Conservation (phyloP, 2,888 invertebrate species). For the Euzetes globulus region DNA sequence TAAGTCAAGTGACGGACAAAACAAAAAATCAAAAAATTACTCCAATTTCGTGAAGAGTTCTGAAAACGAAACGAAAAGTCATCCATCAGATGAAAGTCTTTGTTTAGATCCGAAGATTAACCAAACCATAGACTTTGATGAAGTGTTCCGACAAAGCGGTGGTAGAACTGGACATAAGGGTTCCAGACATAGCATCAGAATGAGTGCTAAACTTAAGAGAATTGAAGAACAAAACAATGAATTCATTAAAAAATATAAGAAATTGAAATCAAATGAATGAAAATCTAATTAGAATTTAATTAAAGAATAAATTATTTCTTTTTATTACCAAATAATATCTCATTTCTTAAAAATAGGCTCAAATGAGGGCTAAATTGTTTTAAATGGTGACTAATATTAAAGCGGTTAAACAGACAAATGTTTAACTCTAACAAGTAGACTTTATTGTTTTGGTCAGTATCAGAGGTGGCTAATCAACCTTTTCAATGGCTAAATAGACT, state of each 20-base stretch:
- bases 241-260: slow-evolving; percentile 33
- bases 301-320: no score
- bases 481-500: no score
- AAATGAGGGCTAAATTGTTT: no score
- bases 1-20: neutral
- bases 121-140: slow-evolving; percentile 25
- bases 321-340: no score
- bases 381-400: no score
- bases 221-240: slow-evolving; percentile 33
- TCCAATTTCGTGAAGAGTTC: slow-evolving; percentile 28
- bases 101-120: neutral
- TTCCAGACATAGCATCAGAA: slow-evolving; percentile 30
- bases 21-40: slow-evolving; percentile 7
- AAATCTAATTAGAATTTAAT: neutral
- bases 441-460: no score
- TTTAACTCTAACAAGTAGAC: no score
- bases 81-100: neutral
- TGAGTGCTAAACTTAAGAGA: slow-evolving; percentile 34
- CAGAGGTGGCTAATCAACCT: no score
- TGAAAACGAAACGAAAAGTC: neutral
- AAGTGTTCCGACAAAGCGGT: slow-evolving; percentile 15
- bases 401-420: no score
- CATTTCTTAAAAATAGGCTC: no score
- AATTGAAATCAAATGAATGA: slow-evolving; percentile 6
- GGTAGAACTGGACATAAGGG: slow-evolving; percentile 32